phyloP scores from a whole-genome alignment of 2,797 vertebrate species.

The Acanthurus leucopareius region DNA sequence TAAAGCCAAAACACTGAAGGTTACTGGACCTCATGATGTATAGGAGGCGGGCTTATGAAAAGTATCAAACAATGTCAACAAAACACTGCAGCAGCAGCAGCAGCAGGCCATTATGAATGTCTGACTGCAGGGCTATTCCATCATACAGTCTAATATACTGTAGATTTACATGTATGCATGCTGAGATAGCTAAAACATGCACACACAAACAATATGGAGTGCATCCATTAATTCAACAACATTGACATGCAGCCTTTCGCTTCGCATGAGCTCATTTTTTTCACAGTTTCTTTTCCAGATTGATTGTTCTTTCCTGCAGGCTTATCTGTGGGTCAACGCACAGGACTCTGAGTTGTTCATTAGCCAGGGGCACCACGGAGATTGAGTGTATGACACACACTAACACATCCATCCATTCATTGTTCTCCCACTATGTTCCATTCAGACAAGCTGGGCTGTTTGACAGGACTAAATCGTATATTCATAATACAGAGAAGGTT shows the following conservation, averaged over 20 bases:
- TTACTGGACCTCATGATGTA: conserved; percentile 11
- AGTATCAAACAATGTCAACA: conserved; percentile 40
- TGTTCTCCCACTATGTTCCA: conserved; percentile 36
- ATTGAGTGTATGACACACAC: conserved; percentile 60
- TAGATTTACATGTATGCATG: not conserved
- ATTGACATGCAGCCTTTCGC: conserved; percentile 20
- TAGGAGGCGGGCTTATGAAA: conserved; percentile 19
- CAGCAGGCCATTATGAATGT: conserved; percentile 22
- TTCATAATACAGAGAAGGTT: conserved; percentile 47
- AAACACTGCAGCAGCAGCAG: conserved; percentile 7
- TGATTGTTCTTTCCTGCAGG: conserved; percentile 50
- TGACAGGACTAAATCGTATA: conserved; percentile 50
- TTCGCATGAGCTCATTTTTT: conserved; percentile 11
- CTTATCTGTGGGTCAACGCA: conserved; percentile 73
- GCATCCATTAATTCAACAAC: conserved; percentile 9
- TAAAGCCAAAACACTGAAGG: not conserved
- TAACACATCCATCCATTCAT: conserved; percentile 56
- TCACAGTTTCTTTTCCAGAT: conserved; percentile 41
- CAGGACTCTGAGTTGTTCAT: conserved; percentile 70
- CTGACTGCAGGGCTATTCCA: conserved; percentile 13
- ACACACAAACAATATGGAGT: conserved; percentile 10
- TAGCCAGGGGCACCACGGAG: conserved; percentile 66
- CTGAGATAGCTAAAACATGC: not conserved
- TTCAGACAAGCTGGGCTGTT: conserved; percentile 37
- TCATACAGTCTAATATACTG: not conserved